phyloP scores from a whole-genome alignment of 1,140 invertebrate genomes.

The Drosophila nigromelanica region DNA sequence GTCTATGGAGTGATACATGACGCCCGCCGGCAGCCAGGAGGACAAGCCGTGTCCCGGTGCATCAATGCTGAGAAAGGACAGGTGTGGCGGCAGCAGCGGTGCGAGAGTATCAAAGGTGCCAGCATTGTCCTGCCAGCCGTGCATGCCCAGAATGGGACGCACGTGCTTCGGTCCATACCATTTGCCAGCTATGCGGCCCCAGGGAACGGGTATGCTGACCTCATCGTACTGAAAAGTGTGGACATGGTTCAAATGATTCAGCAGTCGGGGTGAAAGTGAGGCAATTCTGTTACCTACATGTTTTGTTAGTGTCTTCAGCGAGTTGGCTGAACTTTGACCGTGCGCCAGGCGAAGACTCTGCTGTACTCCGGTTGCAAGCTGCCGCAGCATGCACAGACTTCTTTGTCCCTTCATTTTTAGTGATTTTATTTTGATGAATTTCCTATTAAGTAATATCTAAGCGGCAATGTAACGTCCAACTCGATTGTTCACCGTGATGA shows the following conservation, averaged over 20 bases:
- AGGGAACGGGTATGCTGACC: conserved; percentile 87
- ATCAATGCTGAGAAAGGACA: conserved; percentile 88
- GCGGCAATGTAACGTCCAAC: conserved; percentile 13
- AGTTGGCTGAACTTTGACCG: conserved; percentile 31
- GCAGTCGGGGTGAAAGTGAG: neutral
- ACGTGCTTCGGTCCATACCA: conserved; percentile 87
- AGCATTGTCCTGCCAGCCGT: conserved; percentile 92
- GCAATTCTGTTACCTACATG: conserved; percentile 45
- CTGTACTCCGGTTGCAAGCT: conserved; percentile 18
- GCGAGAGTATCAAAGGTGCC: conserved; percentile 89
- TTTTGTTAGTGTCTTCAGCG: conserved; percentile 51
- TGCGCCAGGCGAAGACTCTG: conserved; percentile 17
- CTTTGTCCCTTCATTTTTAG: conserved; percentile 42
- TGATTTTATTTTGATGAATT: neutral
- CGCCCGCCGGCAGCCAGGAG: conserved; percentile 87
- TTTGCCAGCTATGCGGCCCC: conserved; percentile 88
- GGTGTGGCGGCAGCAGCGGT: conserved; percentile 86
- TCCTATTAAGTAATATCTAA: conserved; percentile 41
- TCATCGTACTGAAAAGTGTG: conserved; percentile 85
- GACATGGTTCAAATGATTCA: conserved; percentile 3
- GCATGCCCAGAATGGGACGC: conserved; percentile 88
- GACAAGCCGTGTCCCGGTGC: conserved; percentile 90
- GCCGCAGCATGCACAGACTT: conserved; percentile 27
- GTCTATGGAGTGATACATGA: conserved; percentile 86
- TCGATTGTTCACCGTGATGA: conserved; percentile 15